Base-by-base conservation (phyloP, 2,888 invertebrate genomes). In the Lochmaea crataegi region DNA sequence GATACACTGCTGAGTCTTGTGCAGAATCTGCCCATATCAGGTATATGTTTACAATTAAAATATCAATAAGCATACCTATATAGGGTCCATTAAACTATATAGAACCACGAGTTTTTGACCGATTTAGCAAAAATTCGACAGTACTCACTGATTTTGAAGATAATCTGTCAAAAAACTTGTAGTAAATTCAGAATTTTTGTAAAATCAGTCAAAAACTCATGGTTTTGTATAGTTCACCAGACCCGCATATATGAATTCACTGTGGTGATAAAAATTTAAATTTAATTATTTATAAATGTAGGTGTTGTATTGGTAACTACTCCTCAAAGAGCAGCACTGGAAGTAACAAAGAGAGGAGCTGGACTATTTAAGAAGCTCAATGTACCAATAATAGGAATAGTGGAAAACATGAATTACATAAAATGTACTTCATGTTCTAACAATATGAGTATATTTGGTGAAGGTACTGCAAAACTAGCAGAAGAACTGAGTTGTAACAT, bases 251-350 rank as follows among this genome's bases (percentile, higher is more conserved):
- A 22, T 22, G 1, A 22, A 22, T 22, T 22, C 22, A 22, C 2
- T 22, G 22, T 22, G 22, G 22, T 22, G 22, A 2, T 22, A 22
- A 22, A 32, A 32, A 32, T 32, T 32, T 32, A 7, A 32, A 32
- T 7, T 7, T 32, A 32, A 32, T 7, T 32, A 32, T 32, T 32
- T 0, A 32, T 1, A 6, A 51, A 66, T 66, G 2, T 84, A 92
- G 94, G 96, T 18, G 95, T 94, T 5, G 83, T 98, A n/a, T 88
- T 98, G 64, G 96, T 98, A 0, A 96, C 97, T 10, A 98, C 97
- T 0, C 97, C 98, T 0, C 98, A 98, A 85, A 91, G 91, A 68
- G 94, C 96, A 2, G 94, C 98, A 0, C 84, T 97, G 7, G 92
- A 96, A 84, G 96, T 98, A 32, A 94, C 96, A 0, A 89, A 91